Evolutionary conservation across 2,888 invertebrate species (phyloP).

Genomic region (Pycnomerus fuliginosus): DNA sequence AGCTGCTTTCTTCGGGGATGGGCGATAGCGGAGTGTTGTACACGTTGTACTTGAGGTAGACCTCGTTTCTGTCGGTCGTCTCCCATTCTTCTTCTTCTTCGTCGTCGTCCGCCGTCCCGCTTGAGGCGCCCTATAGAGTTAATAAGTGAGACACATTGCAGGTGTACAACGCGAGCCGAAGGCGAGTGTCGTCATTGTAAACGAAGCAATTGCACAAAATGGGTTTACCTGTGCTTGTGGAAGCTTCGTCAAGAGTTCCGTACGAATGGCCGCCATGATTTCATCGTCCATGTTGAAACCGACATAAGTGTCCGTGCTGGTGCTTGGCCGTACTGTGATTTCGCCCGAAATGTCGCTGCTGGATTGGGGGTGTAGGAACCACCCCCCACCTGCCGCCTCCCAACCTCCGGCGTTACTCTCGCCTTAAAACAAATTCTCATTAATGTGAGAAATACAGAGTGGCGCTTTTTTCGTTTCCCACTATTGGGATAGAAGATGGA

Average conservation of each 20-base stretch:
- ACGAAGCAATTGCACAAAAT: slow-evolving; percentile 1
- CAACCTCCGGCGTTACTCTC: slow-evolving; percentile 19
- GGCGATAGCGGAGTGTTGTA: slow-evolving; percentile 62
- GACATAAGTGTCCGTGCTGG: slow-evolving; percentile 51
- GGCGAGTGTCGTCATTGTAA: too few species aligned
- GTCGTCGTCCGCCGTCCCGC: slow-evolving; percentile 49
- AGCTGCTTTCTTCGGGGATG: slow-evolving; percentile 61
- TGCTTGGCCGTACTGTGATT: slow-evolving; percentile 33
- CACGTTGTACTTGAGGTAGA: slow-evolving; percentile 56
- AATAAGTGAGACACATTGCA: too few species aligned
- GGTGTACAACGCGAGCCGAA: too few species aligned
- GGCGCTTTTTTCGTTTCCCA: too few species aligned
- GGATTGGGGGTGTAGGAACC: slow-evolving; percentile 54
- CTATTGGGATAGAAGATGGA: too few species aligned
- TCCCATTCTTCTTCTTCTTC: slow-evolving; percentile 50
- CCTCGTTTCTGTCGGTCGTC: slow-evolving; percentile 47
- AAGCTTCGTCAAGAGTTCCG: slow-evolving; percentile 69
- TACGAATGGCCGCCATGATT: slow-evolving; percentile 68
- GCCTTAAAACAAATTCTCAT: too few species aligned
- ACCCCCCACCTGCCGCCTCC: slow-evolving; percentile 46
- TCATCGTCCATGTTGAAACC: slow-evolving; percentile 67
- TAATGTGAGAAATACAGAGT: too few species aligned
- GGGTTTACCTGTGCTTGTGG: slow-evolving; percentile 64
- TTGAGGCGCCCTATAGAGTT: slow-evolving; percentile 40
- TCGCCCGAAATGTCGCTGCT: slow-evolving; percentile 41